phyloP scores from a whole-genome alignment of 1,140 invertebrate species.

The Fopius arisanus region DNA sequence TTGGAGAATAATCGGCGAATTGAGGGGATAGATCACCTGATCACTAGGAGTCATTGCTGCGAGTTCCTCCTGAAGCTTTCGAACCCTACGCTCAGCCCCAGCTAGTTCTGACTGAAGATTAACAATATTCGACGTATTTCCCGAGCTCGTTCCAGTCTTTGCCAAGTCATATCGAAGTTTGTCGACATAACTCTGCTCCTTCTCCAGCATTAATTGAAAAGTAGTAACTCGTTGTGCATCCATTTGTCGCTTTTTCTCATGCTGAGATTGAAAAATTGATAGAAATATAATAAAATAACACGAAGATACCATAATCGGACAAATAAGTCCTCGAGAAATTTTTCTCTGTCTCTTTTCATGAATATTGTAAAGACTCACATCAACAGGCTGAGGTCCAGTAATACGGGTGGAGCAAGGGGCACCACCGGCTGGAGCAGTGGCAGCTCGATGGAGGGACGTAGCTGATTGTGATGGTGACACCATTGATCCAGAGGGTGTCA shows the following conservation, averaged over 20 bases:
- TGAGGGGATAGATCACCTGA: slow-evolving; percentile 44
- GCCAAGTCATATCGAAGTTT: slow-evolving; percentile 71
- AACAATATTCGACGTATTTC: slow-evolving; percentile 55
- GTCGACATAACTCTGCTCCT: slow-evolving; percentile 80
- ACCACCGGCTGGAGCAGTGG: slow-evolving; percentile 57
- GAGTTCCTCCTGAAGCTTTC: slow-evolving; percentile 71
- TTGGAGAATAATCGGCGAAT: too few species aligned
- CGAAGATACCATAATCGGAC: too few species aligned
- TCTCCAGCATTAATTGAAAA: slow-evolving; percentile 81
- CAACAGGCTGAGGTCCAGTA: slow-evolving; percentile 88
- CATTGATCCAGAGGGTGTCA: slow-evolving; percentile 49
- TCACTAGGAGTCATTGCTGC: slow-evolving; percentile 55
- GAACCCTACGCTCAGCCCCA: slow-evolving; percentile 70
- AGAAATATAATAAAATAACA: too few species aligned
- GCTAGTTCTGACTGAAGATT: slow-evolving; percentile 64
- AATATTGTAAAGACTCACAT: slow-evolving; percentile 70
- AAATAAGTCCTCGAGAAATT: too few species aligned
- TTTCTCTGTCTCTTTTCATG: too few species aligned
- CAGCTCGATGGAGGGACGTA: slow-evolving; percentile 53
- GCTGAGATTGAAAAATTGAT: slow-evolving; percentile 68
- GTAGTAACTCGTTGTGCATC: slow-evolving; percentile 79
- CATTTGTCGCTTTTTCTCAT: slow-evolving; percentile 79
- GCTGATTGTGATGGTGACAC: slow-evolving; percentile 53
- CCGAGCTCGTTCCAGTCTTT: slow-evolving; percentile 63
- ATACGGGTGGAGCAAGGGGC: slow-evolving; percentile 69